phyloP scores from a whole-genome alignment of 2,797 vertebrate species.

The Pseudopleuronectes americanus region DNA sequence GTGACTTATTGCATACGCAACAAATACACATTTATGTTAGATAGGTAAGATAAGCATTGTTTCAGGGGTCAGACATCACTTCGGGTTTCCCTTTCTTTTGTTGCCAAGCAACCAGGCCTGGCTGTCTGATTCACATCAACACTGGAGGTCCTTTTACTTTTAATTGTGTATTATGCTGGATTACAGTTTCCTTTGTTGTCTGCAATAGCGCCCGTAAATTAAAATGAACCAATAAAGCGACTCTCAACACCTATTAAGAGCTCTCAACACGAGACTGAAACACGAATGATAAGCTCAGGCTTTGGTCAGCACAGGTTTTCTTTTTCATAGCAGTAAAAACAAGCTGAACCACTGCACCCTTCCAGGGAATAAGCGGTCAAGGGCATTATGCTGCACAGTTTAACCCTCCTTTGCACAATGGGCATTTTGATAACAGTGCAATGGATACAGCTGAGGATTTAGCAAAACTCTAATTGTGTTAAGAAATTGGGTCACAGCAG shows the following conservation, averaged over 20 bases:
- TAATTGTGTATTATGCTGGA: background rate
- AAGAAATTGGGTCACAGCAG: constrained; percentile 59
- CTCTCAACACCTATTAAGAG: constrained; percentile 32
- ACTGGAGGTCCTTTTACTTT: background rate
- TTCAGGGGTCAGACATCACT: constrained; percentile 15
- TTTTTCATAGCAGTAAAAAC: constrained; percentile 39
- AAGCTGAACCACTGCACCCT: constrained; percentile 40
- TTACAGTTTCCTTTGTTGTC: constrained; percentile 1
- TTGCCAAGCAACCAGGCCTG: constrained; percentile 17
- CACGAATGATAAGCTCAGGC: constrained; percentile 24
- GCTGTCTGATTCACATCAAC: constrained; percentile 6
- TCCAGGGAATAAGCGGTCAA: constrained; percentile 51
- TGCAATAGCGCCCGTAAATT: background rate
- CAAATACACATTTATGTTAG: constrained; percentile 17
- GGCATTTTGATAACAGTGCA: constrained; percentile 70
- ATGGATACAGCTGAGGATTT: constrained; percentile 69
- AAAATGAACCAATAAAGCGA: constrained; percentile 1
- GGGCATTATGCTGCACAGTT: constrained; percentile 59
- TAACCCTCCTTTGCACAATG: constrained; percentile 62
- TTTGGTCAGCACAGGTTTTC: constrained; percentile 30
- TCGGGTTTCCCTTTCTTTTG: constrained; percentile 13
- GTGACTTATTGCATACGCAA: constrained; percentile 9
- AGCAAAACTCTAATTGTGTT: constrained; percentile 53
- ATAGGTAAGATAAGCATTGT: constrained; percentile 13
- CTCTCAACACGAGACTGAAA: constrained; percentile 32